A percentile compares a stretch with the other conserved stretches of the same genome.
Evolutionary conservation across 2,888 invertebrate genomes (phyloP).

Genomic region (Brachylomia viminalis): DNA sequence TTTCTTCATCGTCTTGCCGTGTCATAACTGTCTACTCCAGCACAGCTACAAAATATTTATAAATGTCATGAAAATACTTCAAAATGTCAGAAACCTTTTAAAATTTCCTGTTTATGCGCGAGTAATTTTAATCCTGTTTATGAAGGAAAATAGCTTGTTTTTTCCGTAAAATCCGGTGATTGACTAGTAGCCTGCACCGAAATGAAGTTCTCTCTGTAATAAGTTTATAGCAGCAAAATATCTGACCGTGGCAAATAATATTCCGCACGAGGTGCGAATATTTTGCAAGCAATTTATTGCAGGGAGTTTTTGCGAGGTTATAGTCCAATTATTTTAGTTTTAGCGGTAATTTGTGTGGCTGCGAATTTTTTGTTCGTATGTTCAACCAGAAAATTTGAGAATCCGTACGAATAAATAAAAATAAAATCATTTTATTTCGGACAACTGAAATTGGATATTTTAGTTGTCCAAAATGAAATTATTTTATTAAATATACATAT

Average conservation of each 20-base stretch:
- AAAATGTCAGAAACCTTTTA: slow-evolving; percentile 47
- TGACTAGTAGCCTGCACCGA: slow-evolving; percentile 34
- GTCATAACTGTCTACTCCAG: slow-evolving; percentile 32
- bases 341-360: not conserved
- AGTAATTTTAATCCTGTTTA: slow-evolving; percentile 32
- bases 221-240: slow-evolving; percentile 48
- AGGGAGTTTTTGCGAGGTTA: slow-evolving; percentile 8
- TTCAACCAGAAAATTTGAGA: not conserved
- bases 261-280: slow-evolving; percentile 15
- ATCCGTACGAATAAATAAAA: not conserved
- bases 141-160: slow-evolving; percentile 20
- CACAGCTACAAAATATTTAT: slow-evolving; percentile 38
- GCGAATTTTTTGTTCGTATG: not conserved
- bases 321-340: not conserved
- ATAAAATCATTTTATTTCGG: too few species aligned
- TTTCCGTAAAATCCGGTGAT: slow-evolving; percentile 24
- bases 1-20: not conserved
- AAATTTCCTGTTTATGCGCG: slow-evolving; percentile 45
- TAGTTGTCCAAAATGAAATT: too few species aligned
- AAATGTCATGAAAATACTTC: slow-evolving; percentile 43
- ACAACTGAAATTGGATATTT: too few species aligned
- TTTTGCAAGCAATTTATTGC: slow-evolving; percentile 11
- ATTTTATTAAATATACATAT: too few species aligned
- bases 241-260: slow-evolving; percentile 34
- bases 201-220: slow-evolving; percentile 49